Evolutionary conservation across 2,888 invertebrate species (phyloP), one percentile per base, ranked within the genome.

Genomic region (Archaeoteleia sp.): DNA sequence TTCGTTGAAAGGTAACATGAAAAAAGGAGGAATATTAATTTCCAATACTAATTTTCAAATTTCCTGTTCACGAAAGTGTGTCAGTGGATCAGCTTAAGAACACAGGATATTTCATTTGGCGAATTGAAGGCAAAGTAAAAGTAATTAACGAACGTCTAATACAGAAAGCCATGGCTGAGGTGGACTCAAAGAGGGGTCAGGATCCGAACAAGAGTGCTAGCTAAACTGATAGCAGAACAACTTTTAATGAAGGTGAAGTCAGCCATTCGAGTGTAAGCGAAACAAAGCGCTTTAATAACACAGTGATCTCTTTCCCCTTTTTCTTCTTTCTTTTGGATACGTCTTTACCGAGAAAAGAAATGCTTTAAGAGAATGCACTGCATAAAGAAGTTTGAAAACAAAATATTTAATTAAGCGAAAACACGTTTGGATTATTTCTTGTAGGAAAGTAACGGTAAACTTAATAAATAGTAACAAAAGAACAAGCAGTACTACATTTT

Each of bases 201-300:
- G 39, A 32, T 37, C 51, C 12, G 37, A 45, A 48, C 5, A 29
- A 37, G 32, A 30, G 32, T 20, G 54, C 20, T 32, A 23, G 30
- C 37, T 55, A 45, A 60, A 62, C 53, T 61, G 66, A 70, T 71
- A 72, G 70, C 53, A 60, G 66, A 70, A 71, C 60, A 72, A 70
- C 62, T 74, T 74, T 74, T 74, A 74, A 74, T 71, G 71, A 74
- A 66, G 60, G 61, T 30, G 45, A 70, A 58, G 61, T 34, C 37
- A 46, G 37, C 57, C 51, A 60, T 63, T 70, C 54, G 65, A 61
- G 65, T 71, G 70, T 67, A 63, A 70, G 62, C 54, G 65, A 70
- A 72, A 74, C 67, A 73, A 74, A 72, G 67, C 60, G 37, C 65
- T 67, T 68, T 54, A 62, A 54, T 62, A 73, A 65, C 53, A 61